Percentiles rank a stretch among this genome's conserved stretches.
phyloP scores from a whole-genome alignment of 2,888 invertebrate genomes.

The Morpho achilles region DNA sequence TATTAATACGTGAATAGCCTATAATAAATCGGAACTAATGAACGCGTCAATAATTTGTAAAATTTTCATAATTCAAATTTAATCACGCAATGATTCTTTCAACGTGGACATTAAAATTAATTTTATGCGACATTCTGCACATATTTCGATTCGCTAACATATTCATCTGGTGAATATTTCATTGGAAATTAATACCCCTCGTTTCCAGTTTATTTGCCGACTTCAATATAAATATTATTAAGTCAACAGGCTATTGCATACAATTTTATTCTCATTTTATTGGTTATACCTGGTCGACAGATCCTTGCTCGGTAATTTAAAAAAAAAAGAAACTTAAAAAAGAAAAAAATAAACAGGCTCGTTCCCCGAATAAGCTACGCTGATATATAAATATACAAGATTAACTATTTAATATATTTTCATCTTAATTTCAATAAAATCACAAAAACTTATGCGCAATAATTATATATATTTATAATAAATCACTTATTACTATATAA shows the following conservation, averaged over 20 bases:
- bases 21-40: too few species aligned
- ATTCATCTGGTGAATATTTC: constrained; percentile 25
- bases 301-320: too few species aligned
- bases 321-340: too few species aligned
- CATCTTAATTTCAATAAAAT: too few species aligned
- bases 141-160: constrained; percentile 27
- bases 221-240: constrained; percentile 9
- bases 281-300: background rate
- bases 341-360: too few species aligned
- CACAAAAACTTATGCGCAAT: too few species aligned
- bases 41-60: constrained; percentile 7
- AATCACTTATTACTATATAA: too few species aligned
- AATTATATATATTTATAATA: too few species aligned
- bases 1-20: too few species aligned
- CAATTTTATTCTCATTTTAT: background rate
- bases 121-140: constrained; percentile 22
- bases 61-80: constrained; percentile 21
- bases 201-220: constrained; percentile 9
- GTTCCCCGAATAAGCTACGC: too few species aligned
- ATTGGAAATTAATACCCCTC: constrained; percentile 17
- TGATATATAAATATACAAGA: too few species aligned
- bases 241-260: constrained; percentile 1
- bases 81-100: constrained; percentile 21
- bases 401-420: too few species aligned
- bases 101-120: constrained; percentile 23